Percentiles rank a stretch among this genome's conserved stretches.
phyloP scores from a whole-genome alignment of 2,113 vertebrate genomes.

The Rhipidura dahli region DNA sequence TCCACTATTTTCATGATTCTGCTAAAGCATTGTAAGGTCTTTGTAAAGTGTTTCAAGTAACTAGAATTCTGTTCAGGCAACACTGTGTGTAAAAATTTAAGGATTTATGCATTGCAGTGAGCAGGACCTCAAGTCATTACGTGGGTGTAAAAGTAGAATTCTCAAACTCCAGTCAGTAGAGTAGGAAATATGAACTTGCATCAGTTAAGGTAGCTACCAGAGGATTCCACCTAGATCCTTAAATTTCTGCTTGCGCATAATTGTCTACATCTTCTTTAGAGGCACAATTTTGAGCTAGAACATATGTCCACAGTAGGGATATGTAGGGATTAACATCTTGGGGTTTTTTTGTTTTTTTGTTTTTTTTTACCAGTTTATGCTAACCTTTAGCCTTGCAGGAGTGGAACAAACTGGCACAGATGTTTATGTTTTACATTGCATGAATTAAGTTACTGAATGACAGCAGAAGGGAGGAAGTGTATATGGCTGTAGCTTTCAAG shows the following conservation, averaged over 20 bases:
- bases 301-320: neutral
- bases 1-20: neutral
- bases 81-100: neutral
- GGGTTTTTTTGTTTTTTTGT: neutral
- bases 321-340: neutral
- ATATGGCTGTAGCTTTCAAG: neutral
- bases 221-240: neutral
- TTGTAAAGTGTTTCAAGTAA: neutral
- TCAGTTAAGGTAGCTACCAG: neutral
- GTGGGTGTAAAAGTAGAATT: neutral
- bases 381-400: neutral
- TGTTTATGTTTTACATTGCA: neutral
- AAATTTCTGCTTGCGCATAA: neutral
- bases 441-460: neutral
- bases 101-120: neutral
- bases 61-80: neutral
- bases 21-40: neutral
- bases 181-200: neutral
- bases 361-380: neutral
- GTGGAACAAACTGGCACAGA: neutral
- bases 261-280: neutral
- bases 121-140: neutral
- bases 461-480: neutral
- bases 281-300: neutral
- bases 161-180: neutral